Base-by-base conservation (phyloP, 2,113 vertebrate genomes). In the Halichoerus grypus region DNA sequence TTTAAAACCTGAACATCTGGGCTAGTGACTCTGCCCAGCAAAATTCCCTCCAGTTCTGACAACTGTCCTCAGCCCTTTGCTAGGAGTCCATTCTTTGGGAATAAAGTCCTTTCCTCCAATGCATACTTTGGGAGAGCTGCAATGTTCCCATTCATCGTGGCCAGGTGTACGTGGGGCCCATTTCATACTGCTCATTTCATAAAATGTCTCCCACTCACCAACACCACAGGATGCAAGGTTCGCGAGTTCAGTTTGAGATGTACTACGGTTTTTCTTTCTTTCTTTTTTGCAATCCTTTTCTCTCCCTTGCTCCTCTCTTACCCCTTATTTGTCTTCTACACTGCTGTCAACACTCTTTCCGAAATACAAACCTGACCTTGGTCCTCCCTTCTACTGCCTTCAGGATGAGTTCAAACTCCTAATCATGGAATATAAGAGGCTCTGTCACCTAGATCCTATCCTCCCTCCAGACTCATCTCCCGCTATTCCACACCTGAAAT, bases 101-200 rank as follows among this genome's bases (percentile, higher is more conserved):
- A 36, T 5, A 36, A 19, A 24, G 74, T 59, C 10, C 16, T 83
- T 81, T 19, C 22, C 12, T 67, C 16, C n/a, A 12, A 11, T 10
- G 12, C 16, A 4, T 5, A 19, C 49, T 76, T 2, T 36, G 26
- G 22, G 51, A 46, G 4, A 31, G 22, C 39, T 21, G 55, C 31
- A 7, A 4, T 3, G 36, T 42, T 39, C 51, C 0, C 26, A 3
- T 33, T 22, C 53, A 3, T 21, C 8, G 1, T 3, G 53, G 80
- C 28, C 14, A 5, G 33, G 15, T 1, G 31, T 26, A 16, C 15
- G 0, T 0, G 4, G 24, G 31, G 3, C 22, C 31, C 0, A 5
- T n/a, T 51, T 21, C 80, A n/a, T 26, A 16, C 10, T 6, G 24
- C n/a, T 82, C 61, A 28, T 49, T 81, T 57, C 76, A 16, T 22